These are phyloP conservation scores for Gallinago paraguaiae DNA, from an alignment of 2,113 vertebrate species.

Conservation along the genomic window DNA sequence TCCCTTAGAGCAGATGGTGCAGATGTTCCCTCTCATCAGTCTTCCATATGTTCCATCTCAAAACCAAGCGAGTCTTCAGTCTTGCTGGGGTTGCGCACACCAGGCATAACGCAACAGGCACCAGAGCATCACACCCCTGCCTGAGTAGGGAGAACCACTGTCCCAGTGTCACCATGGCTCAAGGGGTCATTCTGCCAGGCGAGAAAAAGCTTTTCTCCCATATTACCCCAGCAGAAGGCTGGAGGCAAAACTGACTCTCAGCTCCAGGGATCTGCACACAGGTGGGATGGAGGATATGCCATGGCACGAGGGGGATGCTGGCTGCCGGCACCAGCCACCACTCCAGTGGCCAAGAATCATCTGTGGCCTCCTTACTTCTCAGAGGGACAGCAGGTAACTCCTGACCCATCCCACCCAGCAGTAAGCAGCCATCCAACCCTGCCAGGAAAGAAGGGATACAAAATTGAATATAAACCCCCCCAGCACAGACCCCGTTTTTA, in stretches of 20 bases:
- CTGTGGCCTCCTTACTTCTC: background rate
- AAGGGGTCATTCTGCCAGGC: fast-evolving
- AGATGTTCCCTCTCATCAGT: background rate
- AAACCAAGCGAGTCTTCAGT: background rate
- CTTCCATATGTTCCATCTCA: background rate
- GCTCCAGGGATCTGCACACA: fast-evolving
- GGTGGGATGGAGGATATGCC: fast-evolving
- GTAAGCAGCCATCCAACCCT: background rate
- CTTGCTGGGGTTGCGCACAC: background rate
- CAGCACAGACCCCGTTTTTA: background rate
- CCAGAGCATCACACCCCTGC: fast-evolving
- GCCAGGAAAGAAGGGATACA: background rate
- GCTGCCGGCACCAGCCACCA: background rate
- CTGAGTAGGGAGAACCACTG: no score
- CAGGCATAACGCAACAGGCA: fast-evolving
- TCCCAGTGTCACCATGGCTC: no score
- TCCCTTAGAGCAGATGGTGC: background rate
- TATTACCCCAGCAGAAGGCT: background rate
- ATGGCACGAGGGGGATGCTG: fast-evolving
- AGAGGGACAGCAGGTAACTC: background rate
- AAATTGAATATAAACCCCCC: background rate
- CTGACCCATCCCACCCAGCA: background rate
- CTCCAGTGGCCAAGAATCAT: background rate
- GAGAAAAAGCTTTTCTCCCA: fast-evolving
- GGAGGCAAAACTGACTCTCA: fast-evolving